Evolutionary conservation across 37 sponge, comb jelly and placozoan genomes (phyloP).

Genomic region (Geodia barretti): DNA sequence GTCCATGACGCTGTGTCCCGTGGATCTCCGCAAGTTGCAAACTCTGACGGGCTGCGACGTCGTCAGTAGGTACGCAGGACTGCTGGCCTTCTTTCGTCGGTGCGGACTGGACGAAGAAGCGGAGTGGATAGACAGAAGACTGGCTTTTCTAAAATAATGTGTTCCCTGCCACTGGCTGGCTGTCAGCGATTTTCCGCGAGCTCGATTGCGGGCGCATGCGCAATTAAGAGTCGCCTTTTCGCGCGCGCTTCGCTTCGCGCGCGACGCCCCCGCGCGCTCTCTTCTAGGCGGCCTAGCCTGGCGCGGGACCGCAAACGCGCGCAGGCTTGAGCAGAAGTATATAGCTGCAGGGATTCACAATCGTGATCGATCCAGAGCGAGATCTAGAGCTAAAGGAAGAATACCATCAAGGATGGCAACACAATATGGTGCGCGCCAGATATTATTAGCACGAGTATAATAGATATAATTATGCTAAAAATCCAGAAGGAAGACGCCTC

Average conservation of each 20-base stretch:
- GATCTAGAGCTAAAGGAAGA: too few relatives aligned
- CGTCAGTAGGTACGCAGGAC: conserved; percentile 54
- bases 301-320: neutral
- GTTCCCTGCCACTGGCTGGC: too few relatives aligned
- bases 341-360: too few relatives aligned
- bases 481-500: neutral
- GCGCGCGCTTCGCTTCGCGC: neutral
- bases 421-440: too few relatives aligned
- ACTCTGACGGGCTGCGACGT: conserved; percentile 80
- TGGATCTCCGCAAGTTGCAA: conserved; percentile 85
- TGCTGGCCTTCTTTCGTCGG: conserved; percentile 59
- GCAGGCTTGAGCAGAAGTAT: too few relatives aligned
- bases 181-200: too few relatives aligned
- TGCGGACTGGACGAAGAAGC: conserved; percentile 57
- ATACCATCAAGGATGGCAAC: too few relatives aligned
- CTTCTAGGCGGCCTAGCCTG: too few relatives aligned
- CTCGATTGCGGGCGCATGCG: too few relatives aligned
- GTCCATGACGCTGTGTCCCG: conserved; percentile 93
- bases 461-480: too few relatives aligned
- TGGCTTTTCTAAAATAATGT: conserved; percentile 16
- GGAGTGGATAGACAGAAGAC: conserved; percentile 70
- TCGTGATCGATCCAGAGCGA: too few relatives aligned
- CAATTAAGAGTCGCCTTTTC: neutral
- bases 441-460: neutral
- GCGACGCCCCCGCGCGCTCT: neutral